Conservation (phyloP, 1,140 invertebrate species). For the Drosophila arawakana region DNA sequence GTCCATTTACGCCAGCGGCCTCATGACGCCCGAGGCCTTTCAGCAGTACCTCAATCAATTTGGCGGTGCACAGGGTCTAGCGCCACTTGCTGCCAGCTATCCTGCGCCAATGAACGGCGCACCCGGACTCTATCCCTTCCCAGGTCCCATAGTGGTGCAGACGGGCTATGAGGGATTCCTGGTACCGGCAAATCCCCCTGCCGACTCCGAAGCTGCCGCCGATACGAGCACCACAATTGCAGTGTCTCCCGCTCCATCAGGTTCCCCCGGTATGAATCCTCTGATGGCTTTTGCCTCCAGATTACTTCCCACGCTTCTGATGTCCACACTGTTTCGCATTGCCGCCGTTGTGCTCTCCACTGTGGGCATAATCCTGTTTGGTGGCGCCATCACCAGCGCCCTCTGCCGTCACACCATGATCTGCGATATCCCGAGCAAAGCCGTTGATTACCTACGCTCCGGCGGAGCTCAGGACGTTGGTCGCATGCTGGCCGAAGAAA, state of each 20-base stretch:
- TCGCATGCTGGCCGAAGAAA: conserved; percentile 71
- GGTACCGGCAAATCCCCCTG: conserved; percentile 52
- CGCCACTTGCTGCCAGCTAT: conserved; percentile 57
- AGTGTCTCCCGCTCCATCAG: conserved; percentile 9
- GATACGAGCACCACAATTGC: conserved; percentile 39
- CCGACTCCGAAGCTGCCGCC: conserved; percentile 15
- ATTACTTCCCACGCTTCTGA: conserved; percentile 63
- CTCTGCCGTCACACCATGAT: conserved; percentile 88
- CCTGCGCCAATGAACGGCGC: conserved; percentile 52
- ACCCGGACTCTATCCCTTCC: conserved; percentile 67
- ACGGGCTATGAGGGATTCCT: conserved; percentile 84
- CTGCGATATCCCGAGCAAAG: conserved; percentile 87
- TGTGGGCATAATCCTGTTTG: conserved; percentile 86
- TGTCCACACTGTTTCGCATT: conserved; percentile 77
- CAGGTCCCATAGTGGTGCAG: conserved; percentile 74
- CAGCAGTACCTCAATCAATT: conserved; percentile 81
- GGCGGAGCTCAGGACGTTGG: conserved; percentile 72
- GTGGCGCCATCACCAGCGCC: conserved; percentile 86
- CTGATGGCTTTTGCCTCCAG: conserved; percentile 55
- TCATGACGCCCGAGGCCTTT: conserved; percentile 75
- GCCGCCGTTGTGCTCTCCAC: conserved; percentile 75
- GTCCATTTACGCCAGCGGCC: conserved; percentile 66
- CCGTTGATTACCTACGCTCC: conserved; percentile 83
- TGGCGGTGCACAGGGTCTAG: conserved; percentile 59
- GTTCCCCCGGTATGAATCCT: conserved; percentile 33